Conservation (phyloP, 2,113 vertebrate species). For the Ariopsis seemanni region DNA sequence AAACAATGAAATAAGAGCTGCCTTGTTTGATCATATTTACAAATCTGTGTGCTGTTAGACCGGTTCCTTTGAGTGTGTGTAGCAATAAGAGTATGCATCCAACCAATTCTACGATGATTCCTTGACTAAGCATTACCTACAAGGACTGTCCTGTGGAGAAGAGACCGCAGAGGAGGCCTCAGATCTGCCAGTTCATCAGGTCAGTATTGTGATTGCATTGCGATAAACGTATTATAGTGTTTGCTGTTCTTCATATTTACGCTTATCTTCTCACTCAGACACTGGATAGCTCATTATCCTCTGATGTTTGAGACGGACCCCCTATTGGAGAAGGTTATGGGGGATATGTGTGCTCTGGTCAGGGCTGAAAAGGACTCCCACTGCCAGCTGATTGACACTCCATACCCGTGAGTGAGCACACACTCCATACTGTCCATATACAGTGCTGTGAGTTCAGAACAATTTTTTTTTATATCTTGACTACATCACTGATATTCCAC, state of each 20-base stretch:
- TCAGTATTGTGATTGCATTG: slow-evolving; percentile 55
- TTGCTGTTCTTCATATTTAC: background rate
- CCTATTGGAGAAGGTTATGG: slow-evolving; percentile 78
- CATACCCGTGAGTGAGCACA: slow-evolving; percentile 75
- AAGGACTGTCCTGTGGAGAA: slow-evolving; percentile 74
- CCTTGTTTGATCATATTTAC: slow-evolving; percentile 59
- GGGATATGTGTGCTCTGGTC: slow-evolving; percentile 79
- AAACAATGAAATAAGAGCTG: slow-evolving; percentile 61
- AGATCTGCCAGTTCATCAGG: slow-evolving; percentile 76
- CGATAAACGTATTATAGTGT: background rate
- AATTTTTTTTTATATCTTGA: background rate
- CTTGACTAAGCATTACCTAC: slow-evolving; percentile 73
- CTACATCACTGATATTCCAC: background rate
- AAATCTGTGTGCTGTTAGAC: slow-evolving; percentile 8
- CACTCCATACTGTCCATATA: background rate
- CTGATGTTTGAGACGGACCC: slow-evolving; percentile 78
- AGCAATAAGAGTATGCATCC: slow-evolving; percentile 14
- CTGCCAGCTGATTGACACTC: slow-evolving; percentile 69
- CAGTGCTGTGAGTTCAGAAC: background rate
- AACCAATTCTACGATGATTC: slow-evolving; percentile 38
- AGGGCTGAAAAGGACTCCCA: slow-evolving; percentile 69
- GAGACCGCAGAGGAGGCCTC: slow-evolving; percentile 63
- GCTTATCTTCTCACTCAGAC: slow-evolving; percentile 64
- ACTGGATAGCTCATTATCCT: slow-evolving; percentile 82
- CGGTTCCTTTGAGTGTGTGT: slow-evolving; percentile 43